These are phyloP conservation scores for Melanaphis sacchari DNA, from an alignment of 1,140 invertebrate species.

Conservation along the genomic window DNA sequence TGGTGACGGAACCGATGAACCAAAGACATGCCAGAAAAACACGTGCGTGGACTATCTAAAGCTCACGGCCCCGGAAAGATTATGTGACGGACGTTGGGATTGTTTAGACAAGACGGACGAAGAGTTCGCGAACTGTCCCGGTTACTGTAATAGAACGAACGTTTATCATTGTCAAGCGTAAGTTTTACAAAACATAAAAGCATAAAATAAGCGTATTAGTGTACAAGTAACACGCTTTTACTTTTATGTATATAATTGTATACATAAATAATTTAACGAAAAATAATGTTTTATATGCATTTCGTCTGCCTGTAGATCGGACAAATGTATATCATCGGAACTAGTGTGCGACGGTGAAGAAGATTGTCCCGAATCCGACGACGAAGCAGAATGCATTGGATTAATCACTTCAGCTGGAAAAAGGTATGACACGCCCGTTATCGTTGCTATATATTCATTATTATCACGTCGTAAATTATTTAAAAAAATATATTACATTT, in stretches of 20 bases:
- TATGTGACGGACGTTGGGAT: constrained; percentile 81
- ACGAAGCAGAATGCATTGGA: constrained; percentile 69
- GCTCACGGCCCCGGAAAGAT: constrained; percentile 69
- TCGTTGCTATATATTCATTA: no score
- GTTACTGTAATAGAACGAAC: constrained; percentile 63
- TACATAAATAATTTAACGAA: not conserved
- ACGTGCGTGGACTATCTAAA: constrained; percentile 74
- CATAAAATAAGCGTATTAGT: not conserved
- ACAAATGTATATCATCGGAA: constrained; percentile 71
- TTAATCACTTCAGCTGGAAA: constrained; percentile 58
- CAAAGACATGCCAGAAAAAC: constrained; percentile 66
- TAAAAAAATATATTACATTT: no score
- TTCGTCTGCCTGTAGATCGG: constrained; percentile 38
- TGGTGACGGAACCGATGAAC: constrained; percentile 76
- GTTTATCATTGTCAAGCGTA: constrained; percentile 51
- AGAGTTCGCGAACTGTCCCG: constrained; percentile 70
- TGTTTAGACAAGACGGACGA: constrained; percentile 84
- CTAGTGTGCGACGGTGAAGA: constrained; percentile 75
- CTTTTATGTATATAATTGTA: not conserved
- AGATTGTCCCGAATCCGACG: constrained; percentile 75
- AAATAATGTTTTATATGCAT: not conserved
- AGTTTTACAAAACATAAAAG: not conserved
- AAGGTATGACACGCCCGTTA: not conserved
- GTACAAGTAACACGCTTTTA: not conserved
- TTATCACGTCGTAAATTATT: no score